Base-by-base conservation (phyloP, 2,888 invertebrate species). In the Lasius fuliginosus region DNA sequence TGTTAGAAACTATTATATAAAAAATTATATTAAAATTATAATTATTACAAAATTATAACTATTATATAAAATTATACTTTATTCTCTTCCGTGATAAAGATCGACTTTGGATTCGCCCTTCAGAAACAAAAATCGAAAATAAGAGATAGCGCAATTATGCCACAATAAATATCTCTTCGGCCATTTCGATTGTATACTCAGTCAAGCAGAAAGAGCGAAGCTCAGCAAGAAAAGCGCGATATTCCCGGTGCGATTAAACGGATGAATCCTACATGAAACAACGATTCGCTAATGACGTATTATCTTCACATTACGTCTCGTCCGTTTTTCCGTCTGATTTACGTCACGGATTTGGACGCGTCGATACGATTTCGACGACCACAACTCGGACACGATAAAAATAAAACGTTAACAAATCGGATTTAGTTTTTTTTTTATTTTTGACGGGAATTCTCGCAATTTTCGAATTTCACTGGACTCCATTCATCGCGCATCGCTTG, bases 111-210 rank as follows among this genome's bases (percentile, higher is more conserved):
- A 11, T 33, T 12, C 23, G 23, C 15, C 27, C 23, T 30, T 23
- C 1, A 30, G 33, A 42, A 30, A 40, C 27, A n/a, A n/a, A 18
- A 18, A n/a, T n/a, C 23, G 23, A 53, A 40, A 42, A 30, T 30
- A 42, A 15, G n/a, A 40, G 23, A 56, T 18, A 15, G 23, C 9
- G 33, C 42, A 62, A 67, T 67, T 40, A 46, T 46, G 46, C 56
- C n/a, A 33, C 58, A 12, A 42, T 18, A 64, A 77, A 56, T 60
- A 46, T 49, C 49, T 67, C 36, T 33, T 56, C 15, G 64, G 15
- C 49, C 18, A 64, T 49, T 46, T 36, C 56, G 30, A 89, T 88
- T 85, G 85, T 85, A 82, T 84, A 85, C 23, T 56, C 64, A 65
- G 40, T 42, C n/a, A 23, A 12, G 40, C 56, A 9, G 27, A 42